A percentile compares a stretch with the other conserved stretches of the same genome.
These are phyloP conservation scores for Parapsyche elsis DNA, from an alignment of 1,140 invertebrate species.

Conservation along the genomic window DNA sequence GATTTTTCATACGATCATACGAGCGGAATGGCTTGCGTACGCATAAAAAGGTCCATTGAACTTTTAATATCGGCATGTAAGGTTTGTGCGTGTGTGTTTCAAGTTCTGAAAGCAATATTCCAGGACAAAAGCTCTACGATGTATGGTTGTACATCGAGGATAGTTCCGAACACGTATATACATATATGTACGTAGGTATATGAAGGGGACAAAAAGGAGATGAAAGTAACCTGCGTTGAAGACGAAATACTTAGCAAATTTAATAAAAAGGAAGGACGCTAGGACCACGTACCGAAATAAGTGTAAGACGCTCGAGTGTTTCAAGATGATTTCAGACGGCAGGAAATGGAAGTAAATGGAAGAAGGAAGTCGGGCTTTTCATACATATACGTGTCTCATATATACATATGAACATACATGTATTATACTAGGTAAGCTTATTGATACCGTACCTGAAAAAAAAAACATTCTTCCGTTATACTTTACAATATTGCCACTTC, in stretches of 20 bases:
- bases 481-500: too few species aligned
- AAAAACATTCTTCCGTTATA: too few species aligned
- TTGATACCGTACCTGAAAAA: too few species aligned
- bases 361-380: not conserved
- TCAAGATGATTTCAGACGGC: not conserved
- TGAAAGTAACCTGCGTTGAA: not conserved
- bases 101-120: not conserved
- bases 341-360: slow-evolving; percentile 3
- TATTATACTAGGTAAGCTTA: too few species aligned
- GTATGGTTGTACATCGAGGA: not conserved
- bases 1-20: too few species aligned
- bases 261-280: not conserved
- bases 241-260: slow-evolving; percentile 4
- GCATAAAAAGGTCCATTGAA: not conserved
- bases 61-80: not conserved
- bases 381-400: too few species aligned
- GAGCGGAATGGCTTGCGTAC: not conserved
- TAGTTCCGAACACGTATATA: not conserved
- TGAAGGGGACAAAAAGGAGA: not conserved
- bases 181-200: not conserved
- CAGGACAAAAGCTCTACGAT: not conserved
- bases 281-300: slow-evolving; percentile 3
- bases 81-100: too few species aligned
- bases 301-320: not conserved
- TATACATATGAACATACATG: too few species aligned